Evolutionary conservation across 2,888 invertebrate species (phyloP).

Genomic region (Papilio demoleus): DNA sequence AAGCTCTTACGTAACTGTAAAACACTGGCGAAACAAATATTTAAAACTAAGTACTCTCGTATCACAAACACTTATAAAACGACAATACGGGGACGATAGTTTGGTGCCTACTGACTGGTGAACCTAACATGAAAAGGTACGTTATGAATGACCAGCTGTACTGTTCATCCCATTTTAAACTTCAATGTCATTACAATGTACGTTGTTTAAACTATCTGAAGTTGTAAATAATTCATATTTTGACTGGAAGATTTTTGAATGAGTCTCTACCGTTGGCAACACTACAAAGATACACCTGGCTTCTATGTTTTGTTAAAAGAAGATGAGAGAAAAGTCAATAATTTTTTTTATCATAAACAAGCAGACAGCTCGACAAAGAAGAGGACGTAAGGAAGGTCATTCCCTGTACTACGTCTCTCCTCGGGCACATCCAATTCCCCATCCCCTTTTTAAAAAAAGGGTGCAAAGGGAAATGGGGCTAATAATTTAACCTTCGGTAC

Average conservation of each 20-base stretch:
- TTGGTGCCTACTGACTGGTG: conserved; percentile 20
- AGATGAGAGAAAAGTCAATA: background rate
- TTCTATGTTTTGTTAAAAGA: background rate
- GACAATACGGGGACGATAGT: background rate
- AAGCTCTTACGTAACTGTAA: too few species aligned
- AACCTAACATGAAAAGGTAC: conserved; percentile 30
- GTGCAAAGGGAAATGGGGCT: too few species aligned
- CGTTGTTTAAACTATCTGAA: background rate
- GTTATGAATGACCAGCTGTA: conserved; percentile 29
- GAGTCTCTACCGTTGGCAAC: background rate
- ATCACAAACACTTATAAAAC: conserved; percentile 17
- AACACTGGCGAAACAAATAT: too few species aligned
- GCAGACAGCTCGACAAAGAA: too few species aligned
- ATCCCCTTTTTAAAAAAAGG: too few species aligned
- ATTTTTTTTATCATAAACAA: too few species aligned
- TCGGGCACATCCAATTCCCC: too few species aligned
- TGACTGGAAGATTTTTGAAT: conserved; percentile 3
- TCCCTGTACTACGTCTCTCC: too few species aligned
- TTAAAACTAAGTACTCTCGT: background rate
- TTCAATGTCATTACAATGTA: background rate
- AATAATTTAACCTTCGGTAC: too few species aligned
- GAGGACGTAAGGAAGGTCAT: too few species aligned
- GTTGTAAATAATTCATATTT: background rate
- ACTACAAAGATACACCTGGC: background rate
- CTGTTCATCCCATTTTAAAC: conserved; percentile 30